These are phyloP conservation scores for Theocolax elegans DNA, from an alignment of 1,140 invertebrate species.

Conservation along the genomic window DNA sequence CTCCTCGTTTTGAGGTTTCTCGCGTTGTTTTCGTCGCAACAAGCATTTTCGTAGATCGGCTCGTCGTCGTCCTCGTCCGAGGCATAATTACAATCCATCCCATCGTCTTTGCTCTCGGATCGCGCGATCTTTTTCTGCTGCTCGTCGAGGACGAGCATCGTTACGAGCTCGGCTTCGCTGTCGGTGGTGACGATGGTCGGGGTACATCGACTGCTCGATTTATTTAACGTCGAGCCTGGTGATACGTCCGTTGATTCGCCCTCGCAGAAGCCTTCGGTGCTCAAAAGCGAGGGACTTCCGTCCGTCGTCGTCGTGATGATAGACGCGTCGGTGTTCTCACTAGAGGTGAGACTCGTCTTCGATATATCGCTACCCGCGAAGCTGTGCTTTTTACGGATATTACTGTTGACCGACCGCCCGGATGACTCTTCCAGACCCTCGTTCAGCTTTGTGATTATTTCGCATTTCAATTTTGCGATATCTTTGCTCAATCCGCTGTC, in stretches of 20 bases:
- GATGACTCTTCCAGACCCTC: slow-evolving; percentile 17
- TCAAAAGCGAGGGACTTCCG: slow-evolving; percentile 61
- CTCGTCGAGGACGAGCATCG: slow-evolving; percentile 25
- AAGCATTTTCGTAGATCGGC: slow-evolving; percentile 62
- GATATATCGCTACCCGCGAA: slow-evolving; percentile 65
- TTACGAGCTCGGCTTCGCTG: slow-evolving; percentile 51
- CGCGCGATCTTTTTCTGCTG: slow-evolving; percentile 47
- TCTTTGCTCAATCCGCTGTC: slow-evolving; percentile 55
- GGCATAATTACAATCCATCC: slow-evolving; percentile 61
- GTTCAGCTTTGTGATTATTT: slow-evolving; percentile 58
- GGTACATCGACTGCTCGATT: slow-evolving; percentile 50
- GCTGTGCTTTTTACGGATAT: slow-evolving; percentile 62
- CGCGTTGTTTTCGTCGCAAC: slow-evolving; percentile 51
- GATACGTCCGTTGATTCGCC: slow-evolving; percentile 62
- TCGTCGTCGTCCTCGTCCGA: slow-evolving; percentile 62
- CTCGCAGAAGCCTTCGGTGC: slow-evolving; percentile 65
- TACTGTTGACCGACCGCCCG: not conserved
- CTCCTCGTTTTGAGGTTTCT: slow-evolving; percentile 44
- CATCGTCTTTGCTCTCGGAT: slow-evolving; percentile 61
- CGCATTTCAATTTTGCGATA: slow-evolving; percentile 59
- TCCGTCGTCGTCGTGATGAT: slow-evolving; percentile 61
- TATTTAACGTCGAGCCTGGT: slow-evolving; percentile 60
- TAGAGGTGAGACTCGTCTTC: slow-evolving; percentile 61
- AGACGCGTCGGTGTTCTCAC: slow-evolving; percentile 62
- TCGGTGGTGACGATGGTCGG: slow-evolving; percentile 52